Evolutionary conservation across 2,797 vertebrate genomes (phyloP).

Genomic region (Chaetophractus vellerosus): DNA sequence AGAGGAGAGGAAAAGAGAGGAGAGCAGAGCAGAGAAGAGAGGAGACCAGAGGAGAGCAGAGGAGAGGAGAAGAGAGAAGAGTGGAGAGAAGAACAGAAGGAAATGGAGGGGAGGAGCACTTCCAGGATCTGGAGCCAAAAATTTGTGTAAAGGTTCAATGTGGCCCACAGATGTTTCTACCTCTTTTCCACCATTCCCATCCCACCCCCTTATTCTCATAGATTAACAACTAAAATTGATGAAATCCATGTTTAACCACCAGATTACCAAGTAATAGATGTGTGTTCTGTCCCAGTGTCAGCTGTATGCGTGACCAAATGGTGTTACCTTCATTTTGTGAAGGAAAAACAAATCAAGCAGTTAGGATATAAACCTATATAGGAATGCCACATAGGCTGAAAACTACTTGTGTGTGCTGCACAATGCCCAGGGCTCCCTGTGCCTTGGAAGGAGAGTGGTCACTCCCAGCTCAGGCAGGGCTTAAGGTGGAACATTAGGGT

Average conservation of each 20-base stretch:
- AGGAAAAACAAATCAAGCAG: not conserved
- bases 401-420: not conserved
- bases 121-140: not conserved
- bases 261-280: conserved; percentile 30
- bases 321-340: conserved; percentile 28
- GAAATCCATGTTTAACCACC: not conserved
- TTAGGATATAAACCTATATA: not conserved
- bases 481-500: not conserved
- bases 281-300: not conserved
- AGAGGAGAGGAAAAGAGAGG: fast-evolving
- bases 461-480: not conserved
- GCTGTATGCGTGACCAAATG: not conserved
- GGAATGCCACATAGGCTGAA: not conserved
- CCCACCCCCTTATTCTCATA: not conserved
- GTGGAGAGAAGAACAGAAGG: not conserved
- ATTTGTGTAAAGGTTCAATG: not conserved
- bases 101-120: not conserved
- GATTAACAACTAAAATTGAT: conserved; percentile 16
- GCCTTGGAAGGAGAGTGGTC: not conserved
- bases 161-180: not conserved
- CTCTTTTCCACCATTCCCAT: conserved; percentile 1
- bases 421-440: too few relatives aligned
- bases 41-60: too few relatives aligned
- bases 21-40: not conserved
- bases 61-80: not conserved